Conservation (phyloP, 64 coral and sea anemone genomes). For the Montipora foliosa region DNA sequence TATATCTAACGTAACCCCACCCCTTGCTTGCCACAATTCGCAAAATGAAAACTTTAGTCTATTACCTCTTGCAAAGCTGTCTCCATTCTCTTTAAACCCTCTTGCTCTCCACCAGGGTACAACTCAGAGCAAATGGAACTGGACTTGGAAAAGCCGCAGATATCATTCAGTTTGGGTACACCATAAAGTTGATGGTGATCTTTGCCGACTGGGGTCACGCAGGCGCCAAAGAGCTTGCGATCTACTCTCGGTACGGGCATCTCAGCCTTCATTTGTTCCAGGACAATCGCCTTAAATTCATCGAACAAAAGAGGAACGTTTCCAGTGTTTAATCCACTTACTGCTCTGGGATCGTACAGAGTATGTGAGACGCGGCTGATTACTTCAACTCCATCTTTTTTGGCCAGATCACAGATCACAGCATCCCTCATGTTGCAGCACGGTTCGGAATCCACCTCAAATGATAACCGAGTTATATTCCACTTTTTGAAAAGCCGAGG, state of each 20-base stretch:
- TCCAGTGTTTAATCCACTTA: neutral
- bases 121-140: neutral
- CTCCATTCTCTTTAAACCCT: constrained; percentile 54
- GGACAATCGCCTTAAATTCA: constrained; percentile 26
- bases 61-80: constrained; percentile 22
- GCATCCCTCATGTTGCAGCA: constrained; percentile 10
- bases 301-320: constrained; percentile 23
- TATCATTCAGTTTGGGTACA: neutral
- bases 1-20: too few relatives aligned
- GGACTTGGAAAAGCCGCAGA: constrained; percentile 2
- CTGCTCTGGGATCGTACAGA: constrained; percentile 15
- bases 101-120: constrained; percentile 50
- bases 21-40: neutral
- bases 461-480: constrained; percentile 55
- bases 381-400: constrained; percentile 44
- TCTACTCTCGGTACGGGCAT: constrained; percentile 28
- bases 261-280: neutral
- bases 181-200: constrained; percentile 50
- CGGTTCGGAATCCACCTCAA: constrained; percentile 56
- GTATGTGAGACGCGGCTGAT: constrained; percentile 59
- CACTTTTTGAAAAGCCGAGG: constrained; percentile 55
- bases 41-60: neutral
- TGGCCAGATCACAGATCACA: neutral
- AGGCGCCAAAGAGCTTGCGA: constrained; percentile 31
- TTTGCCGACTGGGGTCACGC: constrained; percentile 27